Percentiles rank a stretch among this genome's conserved stretches.
Evolutionary conservation across 2,113 vertebrate genomes (phyloP).

Genomic region (Etia nguti): DNA sequence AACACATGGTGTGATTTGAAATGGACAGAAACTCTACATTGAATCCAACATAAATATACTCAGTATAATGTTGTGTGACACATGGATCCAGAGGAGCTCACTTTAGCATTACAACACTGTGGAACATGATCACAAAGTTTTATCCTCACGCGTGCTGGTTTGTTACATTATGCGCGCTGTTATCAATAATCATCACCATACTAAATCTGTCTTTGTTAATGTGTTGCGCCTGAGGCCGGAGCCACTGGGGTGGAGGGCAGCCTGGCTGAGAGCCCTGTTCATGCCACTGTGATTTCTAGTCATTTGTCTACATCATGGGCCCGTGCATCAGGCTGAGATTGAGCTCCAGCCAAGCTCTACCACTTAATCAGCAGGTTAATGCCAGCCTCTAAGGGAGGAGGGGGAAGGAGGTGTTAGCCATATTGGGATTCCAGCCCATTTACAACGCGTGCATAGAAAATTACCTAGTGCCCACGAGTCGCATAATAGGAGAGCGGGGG

Average conservation of each 20-base stretch:
- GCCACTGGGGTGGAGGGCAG: constrained; percentile 22
- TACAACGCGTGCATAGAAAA: constrained; percentile 66
- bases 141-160: constrained; percentile 26
- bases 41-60: background rate
- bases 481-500: constrained; percentile 1
- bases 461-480: constrained; percentile 50
- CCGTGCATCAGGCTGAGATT: constrained; percentile 53
- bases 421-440: constrained; percentile 69
- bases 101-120: background rate
- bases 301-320: constrained; percentile 70
- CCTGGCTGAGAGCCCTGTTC: constrained; percentile 49
- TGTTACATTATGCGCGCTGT: constrained; percentile 39
- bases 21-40: background rate
- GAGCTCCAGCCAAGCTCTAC: constrained; percentile 70
- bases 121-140: constrained; percentile 1
- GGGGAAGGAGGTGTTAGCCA: constrained; percentile 27
- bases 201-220: constrained; percentile 53
- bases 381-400: constrained; percentile 50
- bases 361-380: constrained; percentile 76
- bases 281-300: constrained; percentile 56
- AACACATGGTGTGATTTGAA: background rate
- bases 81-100: background rate
- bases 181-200: constrained; percentile 58
- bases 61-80: background rate
- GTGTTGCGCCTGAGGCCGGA: constrained; percentile 38